Conservation (phyloP, 2,888 invertebrate species). For the Bombylius major region DNA sequence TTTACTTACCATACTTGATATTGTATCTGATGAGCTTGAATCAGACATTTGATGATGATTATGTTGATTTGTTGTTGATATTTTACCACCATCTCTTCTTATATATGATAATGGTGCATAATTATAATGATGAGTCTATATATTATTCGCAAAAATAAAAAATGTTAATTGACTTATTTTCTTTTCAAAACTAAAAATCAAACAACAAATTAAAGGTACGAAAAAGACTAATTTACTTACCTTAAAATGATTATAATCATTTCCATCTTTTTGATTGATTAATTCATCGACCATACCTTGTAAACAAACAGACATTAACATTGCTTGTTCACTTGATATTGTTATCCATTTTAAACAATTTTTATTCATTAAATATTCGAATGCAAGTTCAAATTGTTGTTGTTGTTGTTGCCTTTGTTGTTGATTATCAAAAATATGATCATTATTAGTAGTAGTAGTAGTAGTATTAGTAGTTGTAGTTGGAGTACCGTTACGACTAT, state of each 20-base stretch:
- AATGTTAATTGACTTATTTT: no score
- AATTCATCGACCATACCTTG: slow-evolving; percentile 94
- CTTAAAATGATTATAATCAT: slow-evolving; percentile 36
- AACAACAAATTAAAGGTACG: no score
- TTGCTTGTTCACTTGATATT: slow-evolving; percentile 79
- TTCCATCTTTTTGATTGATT: slow-evolving; percentile 56
- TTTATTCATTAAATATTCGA: slow-evolving; percentile 87
- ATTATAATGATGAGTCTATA: slow-evolving; percentile 14
- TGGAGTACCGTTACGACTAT: not conserved
- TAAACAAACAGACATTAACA: slow-evolving; percentile 89
- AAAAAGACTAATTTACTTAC: not conserved
- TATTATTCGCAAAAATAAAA: not conserved
- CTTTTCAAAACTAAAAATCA: no score
- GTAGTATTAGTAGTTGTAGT: no score
- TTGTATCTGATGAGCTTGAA: slow-evolving; percentile 19
- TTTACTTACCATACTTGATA: slow-evolving; percentile 19
- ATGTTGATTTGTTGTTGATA: not conserved
- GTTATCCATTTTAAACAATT: slow-evolving; percentile 92
- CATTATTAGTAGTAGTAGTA: no score
- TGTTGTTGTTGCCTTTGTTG: slow-evolving; percentile 17
- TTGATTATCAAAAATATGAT: not conserved
- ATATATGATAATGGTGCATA: slow-evolving; percentile 19
- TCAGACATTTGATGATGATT: slow-evolving; percentile 16
- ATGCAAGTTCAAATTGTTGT: slow-evolving; percentile 63
- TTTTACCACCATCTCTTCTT: slow-evolving; percentile 16